A percentile compares a stretch with the other conserved stretches of the same genome.
Evolutionary conservation across 1,140 invertebrate species (phyloP).

Genomic region (Antheraea mylitta): DNA sequence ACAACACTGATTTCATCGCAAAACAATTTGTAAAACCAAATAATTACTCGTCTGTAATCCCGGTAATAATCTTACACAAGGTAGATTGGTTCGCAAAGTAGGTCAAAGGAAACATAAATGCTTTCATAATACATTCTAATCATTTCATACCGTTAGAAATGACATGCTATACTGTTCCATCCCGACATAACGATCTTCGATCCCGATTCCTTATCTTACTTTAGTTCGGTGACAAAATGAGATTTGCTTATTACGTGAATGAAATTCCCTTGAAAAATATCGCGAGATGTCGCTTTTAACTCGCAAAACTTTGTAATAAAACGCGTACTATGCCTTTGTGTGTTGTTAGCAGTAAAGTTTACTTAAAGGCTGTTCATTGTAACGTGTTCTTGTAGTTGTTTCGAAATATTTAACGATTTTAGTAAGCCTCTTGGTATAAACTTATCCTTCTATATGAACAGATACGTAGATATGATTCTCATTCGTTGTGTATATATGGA

Average conservation of each 20-base stretch:
- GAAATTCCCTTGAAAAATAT: constrained; percentile 18
- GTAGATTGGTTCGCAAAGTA: too few relatives aligned
- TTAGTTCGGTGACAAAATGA: constrained; percentile 31
- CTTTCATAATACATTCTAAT: too few relatives aligned
- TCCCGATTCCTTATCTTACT: constrained; percentile 17
- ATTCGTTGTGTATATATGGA: not conserved
- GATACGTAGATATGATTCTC: not conserved
- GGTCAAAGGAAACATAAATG: too few relatives aligned
- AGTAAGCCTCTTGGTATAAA: too few relatives aligned
- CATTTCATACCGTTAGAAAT: too few relatives aligned
- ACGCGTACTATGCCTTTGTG: not conserved
- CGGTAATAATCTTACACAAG: too few relatives aligned
- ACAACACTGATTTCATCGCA: too few relatives aligned
- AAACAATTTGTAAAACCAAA: too few relatives aligned
- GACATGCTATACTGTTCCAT: constrained; percentile 4
- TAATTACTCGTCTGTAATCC: too few relatives aligned
- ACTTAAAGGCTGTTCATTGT: not conserved
- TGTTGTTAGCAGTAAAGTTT: constrained; percentile 17
- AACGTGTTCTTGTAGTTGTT: not conserved
- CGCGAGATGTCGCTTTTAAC: constrained; percentile 9
- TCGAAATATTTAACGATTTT: not conserved
- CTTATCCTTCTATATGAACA: not conserved
- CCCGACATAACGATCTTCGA: not conserved
- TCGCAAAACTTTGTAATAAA: constrained; percentile 11
- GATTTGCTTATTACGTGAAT: constrained; percentile 25